Conservation (phyloP, 2,797 vertebrate genomes). For the Sphenodon punctatus region DNA sequence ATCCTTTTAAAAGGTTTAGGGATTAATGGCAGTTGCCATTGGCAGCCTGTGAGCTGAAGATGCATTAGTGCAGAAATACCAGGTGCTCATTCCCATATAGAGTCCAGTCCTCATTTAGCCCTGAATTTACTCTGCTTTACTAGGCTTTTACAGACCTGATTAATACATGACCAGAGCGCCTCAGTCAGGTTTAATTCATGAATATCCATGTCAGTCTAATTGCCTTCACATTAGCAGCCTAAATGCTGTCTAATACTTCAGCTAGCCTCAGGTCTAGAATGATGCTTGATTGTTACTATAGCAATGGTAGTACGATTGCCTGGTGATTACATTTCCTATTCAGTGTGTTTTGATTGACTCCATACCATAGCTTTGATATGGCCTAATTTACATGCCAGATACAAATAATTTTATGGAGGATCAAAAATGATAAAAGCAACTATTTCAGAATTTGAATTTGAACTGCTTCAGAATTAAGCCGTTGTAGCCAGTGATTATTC, state of each 20-base stretch:
- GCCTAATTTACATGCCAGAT: neutral
- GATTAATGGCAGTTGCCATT: neutral
- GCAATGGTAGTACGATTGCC: conserved; percentile 9
- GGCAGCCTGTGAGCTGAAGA: neutral
- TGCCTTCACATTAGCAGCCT: conserved; percentile 52
- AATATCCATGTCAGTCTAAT: conserved; percentile 62
- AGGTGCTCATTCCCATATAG: neutral
- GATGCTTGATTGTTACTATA: conserved; percentile 54
- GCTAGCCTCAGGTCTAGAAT: conserved; percentile 36
- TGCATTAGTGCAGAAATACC: neutral
- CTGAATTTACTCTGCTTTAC: neutral
- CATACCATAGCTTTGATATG: neutral
- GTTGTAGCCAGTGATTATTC: neutral
- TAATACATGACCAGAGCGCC: conserved; percentile 23
- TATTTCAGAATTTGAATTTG: neutral
- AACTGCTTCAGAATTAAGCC: accelerated
- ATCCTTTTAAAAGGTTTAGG: conserved; percentile 18
- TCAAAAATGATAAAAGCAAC: neutral
- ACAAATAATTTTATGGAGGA: neutral
- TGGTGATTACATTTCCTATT: neutral
- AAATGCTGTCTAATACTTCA: conserved; percentile 30
- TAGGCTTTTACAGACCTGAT: conserved; percentile 12
- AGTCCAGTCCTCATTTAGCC: neutral
- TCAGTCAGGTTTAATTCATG: conserved; percentile 57
- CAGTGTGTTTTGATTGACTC: neutral